Evolutionary conservation across 1,140 invertebrate genomes (phyloP), one percentile per base, ranked within the genome.

Genomic region (Trichoplusia ni): DNA sequence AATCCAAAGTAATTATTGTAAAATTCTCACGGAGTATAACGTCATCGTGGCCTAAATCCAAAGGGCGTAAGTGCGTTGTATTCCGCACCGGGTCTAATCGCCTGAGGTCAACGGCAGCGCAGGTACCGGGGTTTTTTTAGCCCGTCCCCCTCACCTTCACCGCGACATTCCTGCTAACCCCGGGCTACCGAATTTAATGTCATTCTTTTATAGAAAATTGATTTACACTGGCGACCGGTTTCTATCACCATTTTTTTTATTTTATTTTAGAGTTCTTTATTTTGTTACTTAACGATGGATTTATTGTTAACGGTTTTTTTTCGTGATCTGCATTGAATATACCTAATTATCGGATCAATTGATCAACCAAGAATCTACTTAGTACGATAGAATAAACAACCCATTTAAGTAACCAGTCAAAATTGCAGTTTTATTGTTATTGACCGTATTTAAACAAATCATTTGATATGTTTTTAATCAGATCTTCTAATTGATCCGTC

Each of bases 101-200:
- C 60, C 56, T 73, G 59, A 69, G 74, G 84, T 89, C 86, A 89
- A 84, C 79, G 86, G 79, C 86, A 81, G 81, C 71, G 68, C 86
- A 86, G 82, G 82, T 85, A 85, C 69, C 69, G 63, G 69, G 71
- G 69, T 82, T 86, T 86, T 87, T 89, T 83, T 74, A 80, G 62
- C 49, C 21, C 60, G 69, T 47, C 53, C 40, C 47, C 13, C 63
- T 56, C 31, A 29, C 37, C 8, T 21, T 13, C 9, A 46, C 56
- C 13, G 27, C 42, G 56, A 77, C 81, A 79, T 81, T 79, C 78
- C 75, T 69, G 61, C 70, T 56, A 31, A 62, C 58, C 68, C 71
- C 38, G 47, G 25, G 74, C 81, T 79, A 82, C 83, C 75, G 82
- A 82, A 84, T 81, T 81, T 77, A 77, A 60, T 60, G 54, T 72